phyloP scores from a whole-genome alignment of 1,140 invertebrate genomes.

The Drosophila pruinosa region DNA sequence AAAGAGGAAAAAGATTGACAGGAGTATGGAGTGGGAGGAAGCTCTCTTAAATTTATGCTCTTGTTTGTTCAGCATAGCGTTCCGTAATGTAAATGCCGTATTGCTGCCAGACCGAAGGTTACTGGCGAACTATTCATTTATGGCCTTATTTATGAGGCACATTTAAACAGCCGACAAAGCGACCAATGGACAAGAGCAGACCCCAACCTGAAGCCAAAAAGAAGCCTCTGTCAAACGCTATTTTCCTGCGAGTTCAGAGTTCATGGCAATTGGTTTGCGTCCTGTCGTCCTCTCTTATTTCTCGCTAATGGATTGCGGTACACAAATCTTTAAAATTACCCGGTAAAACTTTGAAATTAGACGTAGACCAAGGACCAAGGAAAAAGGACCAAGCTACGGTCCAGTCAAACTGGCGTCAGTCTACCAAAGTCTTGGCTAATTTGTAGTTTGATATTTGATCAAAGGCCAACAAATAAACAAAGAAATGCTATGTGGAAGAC shows the following conservation, averaged over 20 bases:
- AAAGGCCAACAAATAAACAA: constrained; percentile 63
- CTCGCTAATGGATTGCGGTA: constrained; percentile 74
- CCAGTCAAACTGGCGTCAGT: constrained; percentile 47
- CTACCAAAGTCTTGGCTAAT: constrained; percentile 62
- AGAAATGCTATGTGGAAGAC: not conserved
- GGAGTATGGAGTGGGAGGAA: not conserved
- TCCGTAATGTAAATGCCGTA: constrained; percentile 20
- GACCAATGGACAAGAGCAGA: constrained; percentile 55
- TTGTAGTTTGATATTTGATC: constrained; percentile 77
- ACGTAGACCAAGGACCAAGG: constrained; percentile 6
- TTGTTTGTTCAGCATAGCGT: constrained; percentile 57
- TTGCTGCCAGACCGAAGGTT: not conserved
- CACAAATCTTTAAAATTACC: constrained; percentile 80
- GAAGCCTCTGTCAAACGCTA: constrained; percentile 44
- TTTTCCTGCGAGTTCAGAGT: constrained; percentile 11
- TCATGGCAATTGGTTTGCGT: constrained; percentile 31
- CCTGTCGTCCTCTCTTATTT: constrained; percentile 26
- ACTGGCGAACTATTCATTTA: constrained; percentile 69
- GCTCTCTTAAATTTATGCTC: constrained; percentile 61
- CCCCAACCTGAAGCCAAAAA: constrained; percentile 5
- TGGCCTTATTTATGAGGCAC: constrained; percentile 70
- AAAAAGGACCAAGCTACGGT: not conserved
- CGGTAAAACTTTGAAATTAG: constrained; percentile 74
- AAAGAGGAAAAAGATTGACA: not conserved
- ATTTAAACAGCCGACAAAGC: constrained; percentile 53